Evolutionary conservation across 2,888 invertebrate species (phyloP).

Genomic region (Amaurobius ferox): DNA sequence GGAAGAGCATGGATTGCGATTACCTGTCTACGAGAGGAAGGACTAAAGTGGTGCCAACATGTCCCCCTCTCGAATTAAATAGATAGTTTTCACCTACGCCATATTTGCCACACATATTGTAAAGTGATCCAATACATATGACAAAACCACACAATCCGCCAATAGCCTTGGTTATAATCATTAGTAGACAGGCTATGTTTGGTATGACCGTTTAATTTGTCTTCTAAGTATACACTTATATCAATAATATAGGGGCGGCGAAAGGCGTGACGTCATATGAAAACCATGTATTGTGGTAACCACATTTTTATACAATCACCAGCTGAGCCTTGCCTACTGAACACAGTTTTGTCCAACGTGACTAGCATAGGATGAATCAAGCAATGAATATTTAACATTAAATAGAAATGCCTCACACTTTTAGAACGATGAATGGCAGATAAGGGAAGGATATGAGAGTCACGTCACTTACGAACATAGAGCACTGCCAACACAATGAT

Average conservation of each 20-base stretch:
- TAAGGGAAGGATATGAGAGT: constrained; percentile 49
- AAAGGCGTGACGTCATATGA: too few relatives aligned
- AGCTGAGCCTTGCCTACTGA: constrained; percentile 24
- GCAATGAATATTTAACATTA: constrained; percentile 44
- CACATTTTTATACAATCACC: constrained; percentile 15
- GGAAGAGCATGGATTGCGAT: neutral
- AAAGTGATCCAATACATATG: too few relatives aligned
- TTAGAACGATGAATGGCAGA: constrained; percentile 41
- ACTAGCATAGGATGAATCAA: constrained; percentile 61
- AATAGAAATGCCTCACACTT: constrained; percentile 28
- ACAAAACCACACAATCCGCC: too few relatives aligned
- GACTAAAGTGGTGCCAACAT: too few relatives aligned
- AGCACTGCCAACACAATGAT: neutral
- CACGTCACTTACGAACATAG: constrained; percentile 38
- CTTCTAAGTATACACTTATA: too few relatives aligned
- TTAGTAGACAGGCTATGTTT: too few relatives aligned
- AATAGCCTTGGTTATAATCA: too few relatives aligned
- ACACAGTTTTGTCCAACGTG: constrained; percentile 42
- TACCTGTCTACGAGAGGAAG: neutral
- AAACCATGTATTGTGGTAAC: constrained; percentile 28
- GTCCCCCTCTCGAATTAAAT: too few relatives aligned
- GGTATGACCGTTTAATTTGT: too few relatives aligned
- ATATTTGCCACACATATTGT: too few relatives aligned
- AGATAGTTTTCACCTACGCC: too few relatives aligned
- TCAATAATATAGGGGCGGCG: too few relatives aligned